Base-by-base conservation (phyloP, 2,797 vertebrate genomes). In the Tenualosa thibaudeaui region DNA sequence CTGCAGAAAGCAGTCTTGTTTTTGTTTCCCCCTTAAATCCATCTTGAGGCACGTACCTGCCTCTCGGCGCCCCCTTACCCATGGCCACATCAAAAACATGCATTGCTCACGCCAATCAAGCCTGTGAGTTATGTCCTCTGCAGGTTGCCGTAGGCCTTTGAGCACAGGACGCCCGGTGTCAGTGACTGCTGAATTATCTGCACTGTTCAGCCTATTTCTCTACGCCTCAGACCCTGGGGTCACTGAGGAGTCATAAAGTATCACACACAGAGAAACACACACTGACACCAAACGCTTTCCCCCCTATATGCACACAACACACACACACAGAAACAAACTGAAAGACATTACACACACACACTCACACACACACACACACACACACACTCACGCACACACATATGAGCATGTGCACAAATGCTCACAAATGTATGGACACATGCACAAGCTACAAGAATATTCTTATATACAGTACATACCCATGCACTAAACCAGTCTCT, bases 41-140 rank as follows among this genome's bases (percentile, higher is more conserved):
- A 75, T 43, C 15, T 37, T 75, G 68, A 40, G 15, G 4, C 68
- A 75, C 37, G 68, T 75, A 75, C 31, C 68, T 19, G 31, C 31
- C 31, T 37, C 68, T 40, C 68, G 7, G 15, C 68, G 43, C 68
- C 68, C 68, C 37, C 37, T 71, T 75, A 75, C 68, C 68, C 68
- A 75, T 19, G 68, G 15, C 68, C 68, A 75, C 68, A 75, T 75
- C 68, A 75, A 75, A 75, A 84, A 81, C 82, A 85, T 81, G 82
- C 83, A 87, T 84, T 85, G 83, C 56, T 22, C 12, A 83, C 7
- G 89, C 86, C 90, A 87, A 87, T 90, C 89, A 88, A 5, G 5
- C 24, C 24, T 7, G 65, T 90, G 87, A 89, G 83, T 88, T 88
- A 89, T 82, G 81, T 82, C 82, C 85, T 85, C 68, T 43, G 65